These are phyloP conservation scores for Vanessa tameamea DNA, from an alignment of 1,140 invertebrate species.

Conservation along the genomic window DNA sequence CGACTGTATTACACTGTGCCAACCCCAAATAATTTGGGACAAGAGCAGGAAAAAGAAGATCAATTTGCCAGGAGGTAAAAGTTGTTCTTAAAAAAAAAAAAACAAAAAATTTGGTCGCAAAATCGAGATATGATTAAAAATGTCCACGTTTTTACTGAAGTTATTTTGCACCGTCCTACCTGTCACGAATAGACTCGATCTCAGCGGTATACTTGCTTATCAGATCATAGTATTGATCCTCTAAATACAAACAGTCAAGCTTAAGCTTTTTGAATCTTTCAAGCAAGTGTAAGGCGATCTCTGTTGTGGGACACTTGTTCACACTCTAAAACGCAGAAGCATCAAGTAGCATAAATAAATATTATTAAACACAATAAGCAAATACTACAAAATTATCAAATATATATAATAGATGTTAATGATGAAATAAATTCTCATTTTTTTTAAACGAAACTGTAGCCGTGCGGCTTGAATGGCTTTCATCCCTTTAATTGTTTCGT, in stretches of 20 bases:
- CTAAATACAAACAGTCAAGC: conserved; percentile 84
- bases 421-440: too few relatives aligned
- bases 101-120: too few relatives aligned
- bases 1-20: too few relatives aligned
- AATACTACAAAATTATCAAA: neutral
- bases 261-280: conserved; percentile 85
- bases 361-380: neutral
- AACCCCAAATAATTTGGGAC: too few relatives aligned
- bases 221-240: conserved; percentile 86
- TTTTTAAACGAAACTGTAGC: too few relatives aligned
- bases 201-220: conserved; percentile 84
- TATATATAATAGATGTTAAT: too few relatives aligned
- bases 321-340: conserved; percentile 55
- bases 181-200: conserved; percentile 85
- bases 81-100: too few relatives aligned
- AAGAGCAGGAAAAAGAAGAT: too few relatives aligned
- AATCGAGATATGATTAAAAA: neutral
- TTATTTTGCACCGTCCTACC: conserved; percentile 50
- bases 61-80: too few relatives aligned
- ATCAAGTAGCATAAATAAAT: conserved; percentile 4
- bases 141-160: neutral
- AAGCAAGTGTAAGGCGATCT: conserved; percentile 74
- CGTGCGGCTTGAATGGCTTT: too few relatives aligned
- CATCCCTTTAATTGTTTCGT: too few relatives aligned
- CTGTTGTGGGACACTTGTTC: conserved; percentile 76